Percentiles rank a stretch among this genome's conserved stretches.
Conservation (phyloP, 2,113 vertebrate genomes). For the Echinops telfairi region DNA sequence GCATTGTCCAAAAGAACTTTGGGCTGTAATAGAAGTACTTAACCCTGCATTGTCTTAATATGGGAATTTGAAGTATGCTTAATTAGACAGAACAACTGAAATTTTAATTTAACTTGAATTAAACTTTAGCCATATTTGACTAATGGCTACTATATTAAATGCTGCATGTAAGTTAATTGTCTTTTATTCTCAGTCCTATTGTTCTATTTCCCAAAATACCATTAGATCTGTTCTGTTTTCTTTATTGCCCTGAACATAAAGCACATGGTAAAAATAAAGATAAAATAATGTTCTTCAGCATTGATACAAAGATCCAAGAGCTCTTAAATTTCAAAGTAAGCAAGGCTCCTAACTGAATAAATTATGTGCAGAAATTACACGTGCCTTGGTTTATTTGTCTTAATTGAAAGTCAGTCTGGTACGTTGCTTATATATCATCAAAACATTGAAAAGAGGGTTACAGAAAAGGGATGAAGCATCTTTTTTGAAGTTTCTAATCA, state of each 20-base stretch:
- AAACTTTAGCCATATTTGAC: not conserved
- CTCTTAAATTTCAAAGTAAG: conserved; percentile 38
- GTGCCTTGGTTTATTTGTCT: not conserved
- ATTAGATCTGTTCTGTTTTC: not conserved
- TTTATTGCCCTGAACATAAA: conserved; percentile 34
- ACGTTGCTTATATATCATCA: not conserved
- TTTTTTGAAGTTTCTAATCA: conserved; percentile 47
- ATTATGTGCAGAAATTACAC: not conserved
- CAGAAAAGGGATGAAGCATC: conserved; percentile 80
- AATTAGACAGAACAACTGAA: not conserved
- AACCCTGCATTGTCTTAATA: fast-evolving
- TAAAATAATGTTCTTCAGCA: conserved; percentile 35
- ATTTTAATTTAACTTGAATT: conserved; percentile 21
- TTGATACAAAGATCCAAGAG: conserved; percentile 17
- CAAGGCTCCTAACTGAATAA: not conserved
- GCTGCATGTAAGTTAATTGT: not conserved
- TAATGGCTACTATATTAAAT: not conserved
- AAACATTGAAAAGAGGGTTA: not conserved
- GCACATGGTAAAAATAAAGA: not conserved
- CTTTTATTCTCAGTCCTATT: not conserved
- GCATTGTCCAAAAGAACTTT: not conserved
- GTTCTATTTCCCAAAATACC: conserved; percentile 33
- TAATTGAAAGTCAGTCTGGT: conserved; percentile 24
- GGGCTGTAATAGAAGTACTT: not conserved
- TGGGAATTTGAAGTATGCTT: not conserved